Conservation (phyloP, 2,888 invertebrate genomes). For the Leptinotarsa haldemani region DNA sequence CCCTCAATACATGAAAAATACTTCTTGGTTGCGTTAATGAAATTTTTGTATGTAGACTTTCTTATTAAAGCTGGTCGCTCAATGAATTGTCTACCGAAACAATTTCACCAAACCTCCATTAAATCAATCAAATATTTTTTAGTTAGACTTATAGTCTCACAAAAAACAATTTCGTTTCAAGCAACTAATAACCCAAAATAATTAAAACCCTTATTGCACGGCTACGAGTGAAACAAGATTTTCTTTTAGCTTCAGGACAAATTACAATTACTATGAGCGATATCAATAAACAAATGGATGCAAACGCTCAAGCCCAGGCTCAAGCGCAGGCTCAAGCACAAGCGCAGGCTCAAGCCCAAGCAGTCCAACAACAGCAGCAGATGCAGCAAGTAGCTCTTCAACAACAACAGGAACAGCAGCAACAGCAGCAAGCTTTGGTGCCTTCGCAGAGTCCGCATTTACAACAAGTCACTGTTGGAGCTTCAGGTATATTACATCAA, state of each 20-base stretch:
- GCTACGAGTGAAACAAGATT: not conserved
- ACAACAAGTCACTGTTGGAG: conserved; percentile 44
- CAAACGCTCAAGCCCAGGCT: conserved; percentile 58
- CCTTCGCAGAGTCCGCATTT: conserved; percentile 50
- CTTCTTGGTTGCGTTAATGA: too few species aligned
- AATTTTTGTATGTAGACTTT: too few species aligned
- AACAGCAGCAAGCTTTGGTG: conserved; percentile 63
- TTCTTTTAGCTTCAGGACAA: conserved; percentile 35
- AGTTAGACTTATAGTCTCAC: too few species aligned
- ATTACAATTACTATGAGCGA: conserved; percentile 59
- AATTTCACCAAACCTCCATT: too few species aligned
- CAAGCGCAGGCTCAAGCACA: conserved; percentile 58
- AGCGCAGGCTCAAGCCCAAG: conserved; percentile 55
- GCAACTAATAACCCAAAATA: too few species aligned
- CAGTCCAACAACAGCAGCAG: conserved; percentile 67
- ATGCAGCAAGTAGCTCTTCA: conserved; percentile 72
- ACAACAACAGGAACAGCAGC: conserved; percentile 67
- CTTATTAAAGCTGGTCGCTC: too few species aligned
- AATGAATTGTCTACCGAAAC: too few species aligned
- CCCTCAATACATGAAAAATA: too few species aligned
- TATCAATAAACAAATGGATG: conserved; percentile 62
- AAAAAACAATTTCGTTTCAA: too few species aligned
- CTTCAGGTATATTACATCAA: conserved; percentile 33
- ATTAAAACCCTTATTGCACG: not conserved
- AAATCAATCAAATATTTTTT: too few species aligned